Percentiles rank a stretch among this genome's conserved stretches.
Evolutionary conservation across 1,140 invertebrate genomes (phyloP).

Genomic region (Plutomurus gul): DNA sequence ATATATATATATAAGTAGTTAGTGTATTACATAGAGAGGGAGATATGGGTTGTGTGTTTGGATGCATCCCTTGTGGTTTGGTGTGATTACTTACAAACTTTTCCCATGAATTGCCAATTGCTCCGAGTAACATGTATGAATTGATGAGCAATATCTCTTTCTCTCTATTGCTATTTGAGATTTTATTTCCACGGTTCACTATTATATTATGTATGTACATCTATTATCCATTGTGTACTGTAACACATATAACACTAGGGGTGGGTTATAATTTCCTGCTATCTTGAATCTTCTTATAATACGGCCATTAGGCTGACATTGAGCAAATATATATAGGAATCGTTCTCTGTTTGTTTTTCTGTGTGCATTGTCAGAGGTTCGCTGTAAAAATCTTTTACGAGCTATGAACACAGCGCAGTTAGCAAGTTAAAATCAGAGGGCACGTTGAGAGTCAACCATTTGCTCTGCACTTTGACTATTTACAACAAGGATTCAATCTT

Average conservation of each 20-base stretch:
- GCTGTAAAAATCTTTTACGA: constrained; percentile 24
- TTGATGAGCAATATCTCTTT: neutral
- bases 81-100: neutral
- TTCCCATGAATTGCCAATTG: neutral
- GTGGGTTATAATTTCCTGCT: neutral
- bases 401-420: neutral
- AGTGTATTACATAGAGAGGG: neutral
- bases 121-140: too few species aligned
- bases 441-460: neutral
- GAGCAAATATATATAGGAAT: neutral
- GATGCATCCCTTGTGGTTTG: too few species aligned
- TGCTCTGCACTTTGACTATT: too few species aligned
- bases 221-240: too few species aligned
- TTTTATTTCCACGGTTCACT: neutral
- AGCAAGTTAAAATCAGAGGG: neutral
- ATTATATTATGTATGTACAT: too few species aligned
- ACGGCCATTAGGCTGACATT: neutral
- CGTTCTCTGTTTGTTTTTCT: neutral
- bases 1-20: too few species aligned
- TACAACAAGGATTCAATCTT: neutral
- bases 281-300: constrained; percentile 5
- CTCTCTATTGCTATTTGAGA: neutral
- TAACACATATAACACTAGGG: too few species aligned
- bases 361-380: too few species aligned
- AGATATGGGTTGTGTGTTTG: neutral